Evolutionary conservation across 1,140 invertebrate genomes (phyloP).

Genomic region (Papilio aristodemus): DNA sequence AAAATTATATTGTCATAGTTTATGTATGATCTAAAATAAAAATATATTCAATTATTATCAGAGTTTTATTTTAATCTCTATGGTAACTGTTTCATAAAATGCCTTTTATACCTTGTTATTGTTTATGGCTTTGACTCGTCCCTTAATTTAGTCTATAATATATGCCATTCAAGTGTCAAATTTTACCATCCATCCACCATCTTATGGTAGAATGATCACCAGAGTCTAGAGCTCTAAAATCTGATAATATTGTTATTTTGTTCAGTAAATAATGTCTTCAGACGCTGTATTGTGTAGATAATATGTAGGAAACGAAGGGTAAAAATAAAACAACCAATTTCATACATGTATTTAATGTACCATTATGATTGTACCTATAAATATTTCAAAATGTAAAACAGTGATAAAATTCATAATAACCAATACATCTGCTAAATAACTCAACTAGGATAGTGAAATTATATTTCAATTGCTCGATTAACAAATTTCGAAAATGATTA

Average conservation of each 20-base stretch:
- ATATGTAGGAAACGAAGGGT: conserved; percentile 36
- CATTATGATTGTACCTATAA: conserved; percentile 80
- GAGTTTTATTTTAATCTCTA: no score
- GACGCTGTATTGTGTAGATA: not conserved
- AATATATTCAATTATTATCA: not conserved
- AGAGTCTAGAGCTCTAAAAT: no score
- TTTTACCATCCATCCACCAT: no score
- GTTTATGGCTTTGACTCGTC: no score
- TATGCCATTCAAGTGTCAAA: no score
- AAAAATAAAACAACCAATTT: conserved; percentile 63
- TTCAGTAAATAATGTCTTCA: no score
- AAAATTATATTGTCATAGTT: conserved; percentile 5
- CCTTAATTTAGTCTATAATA: no score
- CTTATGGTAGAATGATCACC: no score
- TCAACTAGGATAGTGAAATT: conserved; percentile 65
- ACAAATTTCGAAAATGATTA: conserved; percentile 49
- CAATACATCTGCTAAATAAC: conserved; percentile 71
- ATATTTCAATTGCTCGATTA: conserved; percentile 59
- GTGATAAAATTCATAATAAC: conserved; percentile 81
- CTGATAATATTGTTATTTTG: no score
- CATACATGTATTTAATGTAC: conserved; percentile 80
- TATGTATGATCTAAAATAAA: conserved; percentile 18
- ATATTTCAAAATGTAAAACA: conserved; percentile 82
- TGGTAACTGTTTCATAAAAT: no score
- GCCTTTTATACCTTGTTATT: conserved; percentile 24